These are phyloP conservation scores for Rhopalosiphum nymphaeae DNA, from an alignment of 2,888 invertebrate species.

Conservation along the genomic window DNA sequence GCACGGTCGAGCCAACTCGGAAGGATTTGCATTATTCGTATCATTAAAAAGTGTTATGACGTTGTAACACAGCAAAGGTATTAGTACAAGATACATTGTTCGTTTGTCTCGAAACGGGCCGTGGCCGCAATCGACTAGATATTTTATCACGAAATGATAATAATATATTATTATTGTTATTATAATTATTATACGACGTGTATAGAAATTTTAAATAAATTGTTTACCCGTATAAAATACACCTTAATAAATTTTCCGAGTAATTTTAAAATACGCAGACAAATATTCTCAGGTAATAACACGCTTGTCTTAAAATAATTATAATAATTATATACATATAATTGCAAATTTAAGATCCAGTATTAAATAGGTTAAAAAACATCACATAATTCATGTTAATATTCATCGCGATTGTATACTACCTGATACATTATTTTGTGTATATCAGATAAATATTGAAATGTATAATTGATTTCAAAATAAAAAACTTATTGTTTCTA, in stretches of 20 bases:
- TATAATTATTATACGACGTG: neutral
- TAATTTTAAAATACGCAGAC: constrained; percentile 5
- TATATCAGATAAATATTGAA: neutral
- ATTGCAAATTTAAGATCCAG: neutral
- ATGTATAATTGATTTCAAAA: neutral
- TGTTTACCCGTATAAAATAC: neutral
- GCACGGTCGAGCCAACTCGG: neutral
- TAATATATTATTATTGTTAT: neutral
- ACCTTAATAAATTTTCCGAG: neutral
- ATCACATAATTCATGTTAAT: neutral
- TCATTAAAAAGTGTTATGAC: too few species aligned
- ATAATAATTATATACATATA: neutral
- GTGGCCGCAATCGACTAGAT: neutral
- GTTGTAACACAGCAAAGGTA: neutral
- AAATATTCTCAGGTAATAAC: neutral
- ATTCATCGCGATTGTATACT: neutral
- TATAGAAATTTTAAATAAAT: neutral
- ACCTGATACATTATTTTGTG: neutral
- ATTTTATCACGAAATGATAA: neutral
- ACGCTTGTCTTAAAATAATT: neutral
- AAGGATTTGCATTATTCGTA: neutral
- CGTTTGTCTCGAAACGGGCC: neutral
- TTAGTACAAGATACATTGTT: neutral
- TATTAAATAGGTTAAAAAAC: constrained; percentile 7
- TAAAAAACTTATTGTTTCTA: neutral